Base-by-base conservation (phyloP, 2,113 vertebrate species). In the Bos javanicus region DNA sequence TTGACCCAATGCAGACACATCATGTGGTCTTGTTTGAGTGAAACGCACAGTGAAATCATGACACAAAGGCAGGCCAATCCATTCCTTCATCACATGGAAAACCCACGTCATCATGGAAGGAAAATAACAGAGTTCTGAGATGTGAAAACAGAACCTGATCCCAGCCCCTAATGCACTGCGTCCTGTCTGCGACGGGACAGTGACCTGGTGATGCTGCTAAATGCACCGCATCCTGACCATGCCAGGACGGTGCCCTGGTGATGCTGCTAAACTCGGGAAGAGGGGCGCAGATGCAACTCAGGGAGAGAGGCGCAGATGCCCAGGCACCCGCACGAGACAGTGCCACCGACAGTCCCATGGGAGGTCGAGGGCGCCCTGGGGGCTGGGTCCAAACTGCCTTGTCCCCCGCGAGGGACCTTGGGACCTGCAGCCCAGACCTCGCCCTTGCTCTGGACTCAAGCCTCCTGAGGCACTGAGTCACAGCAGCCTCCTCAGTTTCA, bases 321-420 rank as follows among this genome's bases (percentile, higher is more conserved):
- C 26, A 30, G 43, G 26, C 26, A 19, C 15, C 43, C 2, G 1
- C 1, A 10, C 15, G 3, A 26, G 43, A 39, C 76, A 17, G 26
- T 30, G 43, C 26, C 0, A 1, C 76, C 43, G 5, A 2, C 16
- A 46, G 74, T 28, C 25, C 39, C 39, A 16, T 0, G 14, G 14
- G 15, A 46, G 76, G 48, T 46, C 15, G 17, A 30, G 4, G 28
- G 28, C 1, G 0, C 26, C 15, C 46, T 80, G 46, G 5, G 46
- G 46, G 36, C 71, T 76, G 12, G n/a, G 12, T 71, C 16, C n/a
- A 71, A 39, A 39, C 67, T 10, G n/a, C 67, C n/a, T 12, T 71
- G 67, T 39, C 2, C 71, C 36, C 71, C 1, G 6, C 14, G 36
- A 74, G 76, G 8, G 43, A 80, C 43, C 43, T 28, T 28, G 76